phyloP scores from a whole-genome alignment of 2,888 invertebrate genomes.

The Habroteleia sp. region DNA sequence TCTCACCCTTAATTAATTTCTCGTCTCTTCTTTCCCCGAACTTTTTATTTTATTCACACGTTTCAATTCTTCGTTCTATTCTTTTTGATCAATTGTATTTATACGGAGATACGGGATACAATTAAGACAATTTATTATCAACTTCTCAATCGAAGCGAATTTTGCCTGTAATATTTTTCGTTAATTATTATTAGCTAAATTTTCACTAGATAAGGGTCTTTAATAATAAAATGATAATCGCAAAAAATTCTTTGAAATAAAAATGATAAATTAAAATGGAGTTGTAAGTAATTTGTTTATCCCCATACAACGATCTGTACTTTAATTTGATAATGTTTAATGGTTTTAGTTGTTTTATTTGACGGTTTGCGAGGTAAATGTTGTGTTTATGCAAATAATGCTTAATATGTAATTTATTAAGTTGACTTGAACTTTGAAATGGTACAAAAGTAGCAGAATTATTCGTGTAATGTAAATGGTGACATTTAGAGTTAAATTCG shows the following conservation, averaged over 20 bases:
- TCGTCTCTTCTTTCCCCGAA: background rate
- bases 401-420: no score
- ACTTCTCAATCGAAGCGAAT: constrained; percentile 26
- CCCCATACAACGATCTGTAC: no score
- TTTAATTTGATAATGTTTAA: no score
- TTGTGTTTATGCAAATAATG: no score
- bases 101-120: constrained; percentile 57
- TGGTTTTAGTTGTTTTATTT: no score
- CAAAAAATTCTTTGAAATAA: constrained; percentile 68
- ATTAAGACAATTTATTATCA: constrained; percentile 12
- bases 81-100: constrained; percentile 41
- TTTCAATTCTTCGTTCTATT: constrained; percentile 5
- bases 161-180: constrained; percentile 76
- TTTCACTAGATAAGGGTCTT: constrained; percentile 76
- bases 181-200: constrained; percentile 76
- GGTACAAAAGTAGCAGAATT: no score
- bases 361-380: no score
- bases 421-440: no score
- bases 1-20: constrained; percentile 2
- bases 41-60: background rate
- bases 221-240: constrained; percentile 67
- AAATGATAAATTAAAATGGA: constrained; percentile 54
- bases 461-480: no score
- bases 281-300: no score
- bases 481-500: no score